Evolutionary conservation across 2,888 invertebrate genomes (phyloP), one percentile per base, ranked within the genome.

Genomic region (Harpalus rufipes): DNA sequence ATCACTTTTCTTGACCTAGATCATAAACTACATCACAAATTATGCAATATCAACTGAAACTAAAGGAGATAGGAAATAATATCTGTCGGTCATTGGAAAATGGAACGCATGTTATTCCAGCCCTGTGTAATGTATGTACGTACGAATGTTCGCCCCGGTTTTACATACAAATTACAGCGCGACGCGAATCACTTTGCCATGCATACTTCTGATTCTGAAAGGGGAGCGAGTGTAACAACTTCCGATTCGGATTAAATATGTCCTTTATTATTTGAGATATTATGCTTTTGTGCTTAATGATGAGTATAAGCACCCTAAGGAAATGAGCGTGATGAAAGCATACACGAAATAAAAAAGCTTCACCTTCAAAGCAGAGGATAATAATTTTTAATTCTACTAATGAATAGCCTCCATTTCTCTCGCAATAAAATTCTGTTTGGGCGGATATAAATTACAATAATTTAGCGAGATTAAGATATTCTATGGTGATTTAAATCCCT

Each of bases 401-500:
- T 59, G 59, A 59, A 59, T 59, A 51, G 59, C 14, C 16, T 59
- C 14, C 39, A 68, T 25, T 32, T 68, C 68, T 39, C 25, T 12
- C 63, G 63, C 21, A 63, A 63, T 63, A 63, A 63, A 63, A 25
- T 32, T 39, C 39, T 32, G 32, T 25, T 68, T 32, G n/a, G 63
- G 68, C 32, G 32, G 32, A 12, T 68, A 68, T 68, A 39, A 68
- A 68, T 68, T 68, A 68, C 68, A 68, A 68, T 74, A 74, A 74
- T 74, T 74, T 51, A 74, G 51, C 21, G 51, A 74, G 51, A 74
- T 74, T 74, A 74, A 74, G 74, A 74, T 74, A 74, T 74, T 51
- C 51, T 51, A 74, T 51, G 74, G 25, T 74, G 44, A 74, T 74
- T 68, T 68, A 32, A 68, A 68, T 12, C 68, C 32, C 16, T 51